phyloP scores from a whole-genome alignment of 53 echinoderm and acorn worm species.

The Stichopus horrens region DNA sequence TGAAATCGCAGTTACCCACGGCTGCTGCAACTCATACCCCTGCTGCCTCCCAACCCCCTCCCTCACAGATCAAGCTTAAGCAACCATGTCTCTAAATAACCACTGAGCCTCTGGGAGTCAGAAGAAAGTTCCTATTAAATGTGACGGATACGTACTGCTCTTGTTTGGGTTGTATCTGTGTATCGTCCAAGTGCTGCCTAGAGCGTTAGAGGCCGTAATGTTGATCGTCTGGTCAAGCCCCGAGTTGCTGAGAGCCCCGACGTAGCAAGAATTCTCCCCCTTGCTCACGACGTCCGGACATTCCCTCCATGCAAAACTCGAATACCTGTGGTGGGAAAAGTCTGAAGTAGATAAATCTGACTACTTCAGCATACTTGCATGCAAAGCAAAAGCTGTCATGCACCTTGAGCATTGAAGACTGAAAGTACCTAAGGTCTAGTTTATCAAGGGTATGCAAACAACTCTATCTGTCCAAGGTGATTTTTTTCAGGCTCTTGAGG shows the following conservation, averaged over 20 bases:
- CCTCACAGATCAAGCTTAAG: too few species aligned
- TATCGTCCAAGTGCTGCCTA: neutral
- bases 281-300: constrained; percentile 34
- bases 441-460: too few species aligned
- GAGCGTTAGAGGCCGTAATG: constrained; percentile 38
- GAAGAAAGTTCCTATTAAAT: too few species aligned
- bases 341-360: too few species aligned
- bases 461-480: too few species aligned
- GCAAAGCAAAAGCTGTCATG: too few species aligned
- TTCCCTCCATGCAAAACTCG: neutral
- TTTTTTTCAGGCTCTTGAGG: too few species aligned
- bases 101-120: neutral
- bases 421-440: too few species aligned
- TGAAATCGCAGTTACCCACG: too few species aligned
- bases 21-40: neutral
- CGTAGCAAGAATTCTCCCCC: constrained; percentile 25
- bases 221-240: constrained; percentile 30
- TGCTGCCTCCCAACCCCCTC: neutral
- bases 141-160: constrained; percentile 22
- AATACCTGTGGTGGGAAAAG: neutral
- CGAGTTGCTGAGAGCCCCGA: constrained; percentile 23
- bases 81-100: neutral
- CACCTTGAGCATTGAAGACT: too few species aligned
- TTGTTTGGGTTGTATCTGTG: constrained; percentile 22
- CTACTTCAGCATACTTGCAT: too few species aligned